Conservation (phyloP, 2,797 vertebrate genomes). For the Poeciliopsis presidionis region DNA sequence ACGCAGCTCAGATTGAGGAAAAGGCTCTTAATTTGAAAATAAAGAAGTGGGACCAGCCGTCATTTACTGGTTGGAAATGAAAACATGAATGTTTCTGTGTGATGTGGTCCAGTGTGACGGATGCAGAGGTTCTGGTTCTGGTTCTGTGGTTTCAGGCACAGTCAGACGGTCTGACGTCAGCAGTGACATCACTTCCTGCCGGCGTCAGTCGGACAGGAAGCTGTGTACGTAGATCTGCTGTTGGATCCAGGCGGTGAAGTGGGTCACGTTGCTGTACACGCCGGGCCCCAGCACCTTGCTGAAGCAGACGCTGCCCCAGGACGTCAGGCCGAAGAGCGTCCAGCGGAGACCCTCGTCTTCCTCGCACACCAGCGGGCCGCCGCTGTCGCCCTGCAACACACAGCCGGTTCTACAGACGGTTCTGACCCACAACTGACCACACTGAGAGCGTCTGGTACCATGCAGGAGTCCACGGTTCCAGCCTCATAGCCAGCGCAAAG, state of each 20-base stretch:
- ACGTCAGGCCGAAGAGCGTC: conserved; percentile 94
- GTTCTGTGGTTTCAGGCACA: conserved; percentile 48
- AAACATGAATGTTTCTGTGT: not conserved
- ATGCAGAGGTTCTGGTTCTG: conserved; percentile 15
- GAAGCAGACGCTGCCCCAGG: conserved; percentile 96
- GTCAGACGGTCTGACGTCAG: conserved; percentile 28
- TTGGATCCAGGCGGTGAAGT: conserved; percentile 93
- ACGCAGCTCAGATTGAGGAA: not conserved
- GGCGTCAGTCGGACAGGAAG: conserved; percentile 79
- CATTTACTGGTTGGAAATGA: not conserved
- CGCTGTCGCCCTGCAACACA: conserved; percentile 90
- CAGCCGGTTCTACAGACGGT: not conserved
- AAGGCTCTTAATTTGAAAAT: not conserved
- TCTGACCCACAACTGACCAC: not conserved
- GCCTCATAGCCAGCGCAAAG: conserved; percentile 93
- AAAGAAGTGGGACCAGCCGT: not conserved
- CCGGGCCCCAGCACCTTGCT: conserved; percentile 94
- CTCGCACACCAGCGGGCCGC: conserved; percentile 92
- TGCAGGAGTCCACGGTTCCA: conserved; percentile 94
- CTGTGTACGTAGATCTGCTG: conserved; percentile 93
- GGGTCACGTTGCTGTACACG: conserved; percentile 95
- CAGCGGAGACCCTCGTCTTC: conserved; percentile 77
- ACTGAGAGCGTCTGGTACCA: conserved; percentile 78
- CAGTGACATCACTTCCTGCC: conserved; percentile 56
- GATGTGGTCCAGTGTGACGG: not conserved